phyloP scores from a whole-genome alignment of 1,140 invertebrate genomes.

The Mya arenaria region DNA sequence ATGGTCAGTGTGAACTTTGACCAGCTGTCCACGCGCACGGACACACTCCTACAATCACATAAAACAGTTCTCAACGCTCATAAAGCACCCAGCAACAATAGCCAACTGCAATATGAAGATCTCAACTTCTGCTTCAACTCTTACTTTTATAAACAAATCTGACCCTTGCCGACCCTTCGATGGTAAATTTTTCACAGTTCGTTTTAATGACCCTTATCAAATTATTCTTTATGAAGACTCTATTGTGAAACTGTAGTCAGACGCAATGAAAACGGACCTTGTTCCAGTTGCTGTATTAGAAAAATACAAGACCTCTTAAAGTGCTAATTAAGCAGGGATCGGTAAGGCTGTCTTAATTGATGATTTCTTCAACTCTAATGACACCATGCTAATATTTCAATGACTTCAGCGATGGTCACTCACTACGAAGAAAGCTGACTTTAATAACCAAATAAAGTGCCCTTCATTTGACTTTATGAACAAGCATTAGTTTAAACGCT shows the following conservation, averaged over 20 bases:
- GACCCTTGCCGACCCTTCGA: conserved; percentile 6
- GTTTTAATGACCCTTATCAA: conserved; percentile 25
- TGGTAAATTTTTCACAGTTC: conserved; percentile 13
- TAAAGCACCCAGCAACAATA: not conserved
- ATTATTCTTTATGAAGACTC: conserved; percentile 32
- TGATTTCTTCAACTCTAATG: conserved; percentile 14
- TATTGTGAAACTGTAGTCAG: not conserved
- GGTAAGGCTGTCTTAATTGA: conserved; percentile 1
- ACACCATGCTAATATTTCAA: not conserved
- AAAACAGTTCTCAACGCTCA: not conserved
- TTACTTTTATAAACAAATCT: conserved; percentile 22
- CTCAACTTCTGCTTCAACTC: conserved; percentile 3
- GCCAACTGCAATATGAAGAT: conserved; percentile 5
- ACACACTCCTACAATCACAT: not conserved
- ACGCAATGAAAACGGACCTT: not conserved
- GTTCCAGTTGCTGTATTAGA: not conserved
- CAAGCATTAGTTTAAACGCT: too few relatives aligned
- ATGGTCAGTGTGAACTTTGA: conserved; percentile 1
- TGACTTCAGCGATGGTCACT: too few relatives aligned
- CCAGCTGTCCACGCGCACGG: not conserved
- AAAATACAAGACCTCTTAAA: conserved; percentile 47
- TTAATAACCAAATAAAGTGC: too few relatives aligned
- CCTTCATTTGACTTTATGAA: too few relatives aligned
- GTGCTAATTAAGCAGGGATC: not conserved
- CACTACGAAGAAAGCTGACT: too few relatives aligned